These are phyloP conservation scores for Eubucco bourcierii DNA, from an alignment of 2,113 vertebrate species.

Conservation along the genomic window DNA sequence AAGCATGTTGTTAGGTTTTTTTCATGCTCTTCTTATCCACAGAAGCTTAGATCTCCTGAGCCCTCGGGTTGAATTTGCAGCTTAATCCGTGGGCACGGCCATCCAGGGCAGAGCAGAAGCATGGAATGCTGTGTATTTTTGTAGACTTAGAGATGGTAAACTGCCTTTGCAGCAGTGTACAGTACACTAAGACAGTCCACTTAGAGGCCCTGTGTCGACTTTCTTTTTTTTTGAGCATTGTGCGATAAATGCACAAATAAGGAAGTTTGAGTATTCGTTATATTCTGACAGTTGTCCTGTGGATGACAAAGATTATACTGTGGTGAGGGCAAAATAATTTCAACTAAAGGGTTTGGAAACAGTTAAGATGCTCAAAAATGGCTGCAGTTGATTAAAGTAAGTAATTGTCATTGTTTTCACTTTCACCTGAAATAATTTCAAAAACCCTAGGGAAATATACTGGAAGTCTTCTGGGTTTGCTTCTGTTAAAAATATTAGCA, in stretches of 20 bases:
- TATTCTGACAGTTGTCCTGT: not conserved
- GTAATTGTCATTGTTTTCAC: not conserved
- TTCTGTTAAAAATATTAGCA: not conserved
- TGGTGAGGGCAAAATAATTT: not conserved
- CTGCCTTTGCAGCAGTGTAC: not conserved
- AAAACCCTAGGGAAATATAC: not conserved
- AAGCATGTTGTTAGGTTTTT: not conserved
- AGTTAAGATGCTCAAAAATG: not conserved
- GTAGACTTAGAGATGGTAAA: not conserved
- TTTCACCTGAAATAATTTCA: not conserved
- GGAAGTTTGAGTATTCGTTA: slow-evolving; percentile 35
- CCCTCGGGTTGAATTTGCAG: not conserved
- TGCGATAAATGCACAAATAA: slow-evolving; percentile 13
- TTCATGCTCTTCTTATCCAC: not conserved
- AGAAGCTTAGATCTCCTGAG: not conserved
- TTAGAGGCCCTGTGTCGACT: slow-evolving; percentile 19
- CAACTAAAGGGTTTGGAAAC: not conserved
- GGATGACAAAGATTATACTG: not conserved
- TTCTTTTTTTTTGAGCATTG: not conserved
- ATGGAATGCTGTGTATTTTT: not conserved
- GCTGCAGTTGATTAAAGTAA: not conserved
- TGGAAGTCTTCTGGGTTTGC: not conserved
- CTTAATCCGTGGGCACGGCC: not conserved
- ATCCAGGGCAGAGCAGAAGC: not conserved
- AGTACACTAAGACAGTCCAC: not conserved